A percentile compares a stretch with the other conserved stretches of the same genome.
These are phyloP conservation scores for Hippopotamus amphibius DNA, from an alignment of 2,113 vertebrate genomes.

Conservation along the genomic window DNA sequence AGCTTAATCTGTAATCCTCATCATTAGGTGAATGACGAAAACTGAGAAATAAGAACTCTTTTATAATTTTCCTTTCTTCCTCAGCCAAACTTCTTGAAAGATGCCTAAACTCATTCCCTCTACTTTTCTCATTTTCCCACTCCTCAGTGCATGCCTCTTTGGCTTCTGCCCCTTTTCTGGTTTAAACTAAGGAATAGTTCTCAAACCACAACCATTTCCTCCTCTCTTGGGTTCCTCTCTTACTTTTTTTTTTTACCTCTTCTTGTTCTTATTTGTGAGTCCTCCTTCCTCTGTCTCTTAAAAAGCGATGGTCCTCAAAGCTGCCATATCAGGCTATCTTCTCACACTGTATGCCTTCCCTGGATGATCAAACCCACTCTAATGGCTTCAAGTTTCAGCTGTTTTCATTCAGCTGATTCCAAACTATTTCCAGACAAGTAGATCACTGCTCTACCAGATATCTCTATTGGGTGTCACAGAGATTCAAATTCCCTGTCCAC, in stretches of 20 bases:
- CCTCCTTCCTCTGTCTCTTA: background rate
- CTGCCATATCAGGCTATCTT: background rate
- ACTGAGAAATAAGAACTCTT: background rate
- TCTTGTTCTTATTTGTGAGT: background rate
- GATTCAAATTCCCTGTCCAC: background rate
- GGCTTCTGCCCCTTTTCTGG: background rate
- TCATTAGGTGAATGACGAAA: background rate
- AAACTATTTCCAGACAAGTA: background rate
- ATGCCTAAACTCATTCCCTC: background rate
- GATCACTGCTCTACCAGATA: background rate
- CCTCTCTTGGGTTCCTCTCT: background rate
- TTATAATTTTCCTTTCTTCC: background rate
- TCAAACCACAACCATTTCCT: background rate
- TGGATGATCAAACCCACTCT: background rate
- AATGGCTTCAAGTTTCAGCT: conserved; percentile 25
- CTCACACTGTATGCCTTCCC: background rate
- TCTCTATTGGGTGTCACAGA: background rate
- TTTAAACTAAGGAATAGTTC: background rate
- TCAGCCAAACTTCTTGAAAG: background rate
- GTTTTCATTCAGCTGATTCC: conserved; percentile 28
- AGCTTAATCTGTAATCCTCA: background rate
- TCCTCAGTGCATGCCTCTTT: background rate
- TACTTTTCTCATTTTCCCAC: background rate
- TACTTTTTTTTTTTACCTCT: background rate
- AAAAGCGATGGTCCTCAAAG: background rate